Percentiles rank a stretch among this genome's conserved stretches.
phyloP scores from a whole-genome alignment of 1,140 invertebrate genomes.

The Pogonus chalceus region DNA sequence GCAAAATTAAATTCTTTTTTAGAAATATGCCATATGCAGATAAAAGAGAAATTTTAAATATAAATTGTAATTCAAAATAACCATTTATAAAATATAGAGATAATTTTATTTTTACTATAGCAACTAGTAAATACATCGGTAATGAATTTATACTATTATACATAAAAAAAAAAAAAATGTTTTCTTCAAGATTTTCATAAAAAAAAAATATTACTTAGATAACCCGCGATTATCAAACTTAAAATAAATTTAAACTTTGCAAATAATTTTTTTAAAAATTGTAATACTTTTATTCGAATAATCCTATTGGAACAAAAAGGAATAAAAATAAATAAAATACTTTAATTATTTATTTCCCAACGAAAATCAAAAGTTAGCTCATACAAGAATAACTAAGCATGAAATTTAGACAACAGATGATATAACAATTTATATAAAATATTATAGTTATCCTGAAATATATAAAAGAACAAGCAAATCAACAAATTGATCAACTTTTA shows the following conservation, averaged over 20 bases:
- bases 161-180: neutral
- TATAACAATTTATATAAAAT: slow-evolving; percentile 10
- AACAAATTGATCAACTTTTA: slow-evolving; percentile 9
- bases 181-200: neutral
- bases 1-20: too few species aligned
- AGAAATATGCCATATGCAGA: neutral
- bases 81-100: neutral
- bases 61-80: neutral
- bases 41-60: neutral
- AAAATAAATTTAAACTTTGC: neutral
- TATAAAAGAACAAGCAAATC: slow-evolving; percentile 11
- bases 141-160: neutral
- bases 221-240: neutral
- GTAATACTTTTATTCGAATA: neutral
- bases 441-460: slow-evolving; percentile 10
- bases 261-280: neutral
- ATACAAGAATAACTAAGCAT: neutral
- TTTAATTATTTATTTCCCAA: neutral
- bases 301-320: slow-evolving; percentile 10
- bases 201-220: neutral
- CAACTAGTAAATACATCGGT: neutral
- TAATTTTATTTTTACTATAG: neutral
- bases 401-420: neutral
- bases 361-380: neutral
- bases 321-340: neutral